These are phyloP conservation scores for Austrofundulus limnaeus DNA, from an alignment of 2,113 vertebrate genomes.

Conservation along the genomic window DNA sequence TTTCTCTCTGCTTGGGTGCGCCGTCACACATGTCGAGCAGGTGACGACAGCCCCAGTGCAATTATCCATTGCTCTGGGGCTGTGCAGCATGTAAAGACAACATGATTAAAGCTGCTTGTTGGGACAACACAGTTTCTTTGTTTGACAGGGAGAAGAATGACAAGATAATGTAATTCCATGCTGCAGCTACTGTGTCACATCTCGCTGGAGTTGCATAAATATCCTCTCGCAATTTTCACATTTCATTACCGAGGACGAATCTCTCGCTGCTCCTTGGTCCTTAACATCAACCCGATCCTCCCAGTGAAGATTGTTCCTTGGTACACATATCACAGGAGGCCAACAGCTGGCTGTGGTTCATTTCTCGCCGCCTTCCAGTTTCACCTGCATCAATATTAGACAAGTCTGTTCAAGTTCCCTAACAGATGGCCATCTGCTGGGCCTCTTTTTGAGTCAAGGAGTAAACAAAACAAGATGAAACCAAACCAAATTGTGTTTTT, in stretches of 20 bases:
- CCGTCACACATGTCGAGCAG: conserved; percentile 15
- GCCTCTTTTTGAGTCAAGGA: conserved; percentile 28
- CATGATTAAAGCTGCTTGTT: conserved; percentile 1
- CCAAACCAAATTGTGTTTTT: conserved; percentile 17
- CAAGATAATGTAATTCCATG: conserved; percentile 31
- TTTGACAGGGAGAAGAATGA: conserved; percentile 40
- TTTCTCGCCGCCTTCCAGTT: conserved; percentile 65
- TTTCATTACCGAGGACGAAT: conserved; percentile 48
- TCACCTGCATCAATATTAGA: conserved; percentile 60
- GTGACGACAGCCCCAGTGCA: conserved; percentile 19
- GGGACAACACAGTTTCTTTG: conserved; percentile 20
- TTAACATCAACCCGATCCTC: conserved; percentile 32
- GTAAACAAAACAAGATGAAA: conserved; percentile 29
- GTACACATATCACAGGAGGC: conserved; percentile 60
- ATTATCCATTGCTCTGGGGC: neutral
- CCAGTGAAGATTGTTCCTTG: conserved; percentile 39
- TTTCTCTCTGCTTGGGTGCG: conserved; percentile 2
- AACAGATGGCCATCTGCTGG: conserved; percentile 50
- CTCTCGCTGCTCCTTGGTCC: conserved; percentile 12
- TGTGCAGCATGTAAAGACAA: conserved; percentile 9
- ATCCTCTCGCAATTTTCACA: conserved; percentile 53
- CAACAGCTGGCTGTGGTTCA: conserved; percentile 71
- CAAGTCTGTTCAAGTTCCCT: conserved; percentile 58
- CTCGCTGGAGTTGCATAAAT: conserved; percentile 37
- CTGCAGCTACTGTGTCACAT: conserved; percentile 27